Percentiles rank a stretch among this genome's conserved stretches.
Evolutionary conservation across 2,797 vertebrate genomes (phyloP).

Genomic region (Myotis findleyi): DNA sequence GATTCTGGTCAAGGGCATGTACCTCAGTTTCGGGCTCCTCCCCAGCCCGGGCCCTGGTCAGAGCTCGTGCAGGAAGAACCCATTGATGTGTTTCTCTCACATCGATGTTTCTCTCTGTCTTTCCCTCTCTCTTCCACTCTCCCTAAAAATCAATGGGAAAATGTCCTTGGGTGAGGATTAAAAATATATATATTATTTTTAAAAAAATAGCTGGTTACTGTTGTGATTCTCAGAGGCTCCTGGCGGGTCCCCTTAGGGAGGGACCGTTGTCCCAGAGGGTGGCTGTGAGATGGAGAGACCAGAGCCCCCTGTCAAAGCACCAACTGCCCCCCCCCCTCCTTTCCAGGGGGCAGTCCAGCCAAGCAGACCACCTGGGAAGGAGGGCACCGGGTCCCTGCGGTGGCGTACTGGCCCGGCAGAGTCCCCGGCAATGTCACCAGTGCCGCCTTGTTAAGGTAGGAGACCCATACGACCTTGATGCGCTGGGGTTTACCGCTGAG

Average conservation of each 20-base stretch:
- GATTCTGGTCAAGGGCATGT: too few species aligned
- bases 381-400: conserved; percentile 94
- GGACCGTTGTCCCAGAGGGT: not conserved
- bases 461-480: not conserved
- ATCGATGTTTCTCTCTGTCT: too few species aligned
- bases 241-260: not conserved
- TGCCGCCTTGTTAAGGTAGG: conserved; percentile 91
- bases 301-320: not conserved
- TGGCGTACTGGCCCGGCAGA: conserved; percentile 93
- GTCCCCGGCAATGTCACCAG: conserved; percentile 91
- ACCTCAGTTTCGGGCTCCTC: too few species aligned
- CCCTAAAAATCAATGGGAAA: too few species aligned
- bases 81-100: too few species aligned
- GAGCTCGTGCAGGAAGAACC: too few species aligned
- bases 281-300: not conserved
- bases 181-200: too few species aligned
- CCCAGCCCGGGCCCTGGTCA: too few species aligned
- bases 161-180: too few species aligned
- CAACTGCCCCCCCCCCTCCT: not conserved
- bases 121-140: too few species aligned
- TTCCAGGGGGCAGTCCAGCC: conserved; percentile 94
- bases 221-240: not conserved
- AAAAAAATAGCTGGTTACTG: not conserved
- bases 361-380: conserved; percentile 98
- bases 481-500: not conserved